Evolutionary conservation across 2,888 invertebrate species (phyloP).

Genomic region (Timandra comae): DNA sequence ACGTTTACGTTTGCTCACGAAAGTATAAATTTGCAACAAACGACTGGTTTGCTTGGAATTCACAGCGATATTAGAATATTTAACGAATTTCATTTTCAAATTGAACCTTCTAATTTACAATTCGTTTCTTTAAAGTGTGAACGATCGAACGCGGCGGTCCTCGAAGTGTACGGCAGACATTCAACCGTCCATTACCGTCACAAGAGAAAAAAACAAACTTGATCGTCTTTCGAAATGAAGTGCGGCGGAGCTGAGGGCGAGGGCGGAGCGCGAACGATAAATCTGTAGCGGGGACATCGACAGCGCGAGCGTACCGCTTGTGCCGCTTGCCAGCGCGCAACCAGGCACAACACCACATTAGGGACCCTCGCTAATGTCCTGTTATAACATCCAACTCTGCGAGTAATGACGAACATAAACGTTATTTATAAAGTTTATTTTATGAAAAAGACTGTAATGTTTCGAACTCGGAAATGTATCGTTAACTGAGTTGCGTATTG

Average conservation of each 20-base stretch:
- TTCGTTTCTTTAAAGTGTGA: conserved; percentile 7
- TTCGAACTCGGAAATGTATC: conserved; percentile 18
- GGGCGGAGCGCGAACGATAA: conserved; percentile 45
- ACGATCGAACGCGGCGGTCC: conserved; percentile 9
- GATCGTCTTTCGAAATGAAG: conserved; percentile 43
- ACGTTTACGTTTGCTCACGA: conserved; percentile 28
- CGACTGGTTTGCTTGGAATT: conserved; percentile 18
- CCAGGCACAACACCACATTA: conserved; percentile 43
- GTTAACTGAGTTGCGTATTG: conserved; percentile 14
- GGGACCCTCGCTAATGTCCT: conserved; percentile 45
- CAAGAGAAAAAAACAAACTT: conserved; percentile 39
- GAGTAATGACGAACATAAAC: conserved; percentile 24
- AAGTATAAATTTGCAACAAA: conserved; percentile 31
- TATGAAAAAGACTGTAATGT: conserved; percentile 15
- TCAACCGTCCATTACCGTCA: conserved; percentile 37
- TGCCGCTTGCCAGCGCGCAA: conserved; percentile 42
- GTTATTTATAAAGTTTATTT: conserved; percentile 25
- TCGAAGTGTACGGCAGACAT: conserved; percentile 20
- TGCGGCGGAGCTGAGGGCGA: conserved; percentile 20
- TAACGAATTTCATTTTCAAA: conserved; percentile 27
- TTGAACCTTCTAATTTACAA: conserved; percentile 19
- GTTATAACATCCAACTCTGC: conserved; percentile 36
- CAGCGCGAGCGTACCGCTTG: no score
- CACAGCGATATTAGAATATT: conserved; percentile 29
- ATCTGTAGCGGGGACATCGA: conserved; percentile 47